Conservation (phyloP, 2,888 invertebrate species). For the Synanthedon formicaeformis region DNA sequence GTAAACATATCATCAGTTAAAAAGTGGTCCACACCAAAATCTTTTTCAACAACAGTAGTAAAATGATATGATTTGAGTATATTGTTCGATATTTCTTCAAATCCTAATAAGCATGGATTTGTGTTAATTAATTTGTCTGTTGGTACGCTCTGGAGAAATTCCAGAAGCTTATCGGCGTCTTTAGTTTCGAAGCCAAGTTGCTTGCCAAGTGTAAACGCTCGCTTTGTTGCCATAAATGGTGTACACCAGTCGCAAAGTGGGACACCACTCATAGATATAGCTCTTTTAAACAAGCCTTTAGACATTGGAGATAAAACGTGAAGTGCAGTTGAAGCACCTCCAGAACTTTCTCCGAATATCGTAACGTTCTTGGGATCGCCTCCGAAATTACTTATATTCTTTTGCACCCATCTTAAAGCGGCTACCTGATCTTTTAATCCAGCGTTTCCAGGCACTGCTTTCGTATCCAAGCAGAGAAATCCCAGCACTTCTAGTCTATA, state of each 20-base stretch:
- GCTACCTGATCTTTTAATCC: conserved; percentile 53
- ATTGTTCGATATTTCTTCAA: conserved; percentile 5
- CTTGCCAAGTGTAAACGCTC: conserved; percentile 19
- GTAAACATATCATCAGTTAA: conserved; percentile 14
- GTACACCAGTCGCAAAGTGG: conserved; percentile 19
- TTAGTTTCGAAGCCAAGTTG: conserved; percentile 17
- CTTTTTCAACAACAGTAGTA: conserved; percentile 21
- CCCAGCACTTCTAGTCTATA: conserved; percentile 66
- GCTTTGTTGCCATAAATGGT: conserved; percentile 14
- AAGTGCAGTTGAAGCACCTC: conserved; percentile 21
- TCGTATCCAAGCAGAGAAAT: conserved; percentile 63
- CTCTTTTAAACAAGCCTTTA: conserved; percentile 32
- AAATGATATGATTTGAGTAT: conserved; percentile 12
- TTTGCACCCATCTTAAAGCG: conserved; percentile 30
- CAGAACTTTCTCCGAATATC: conserved; percentile 35
- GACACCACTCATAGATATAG: conserved; percentile 35
- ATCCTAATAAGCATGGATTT: conserved; percentile 6
- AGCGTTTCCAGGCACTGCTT: conserved; percentile 71
- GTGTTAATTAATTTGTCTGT: conserved; percentile 14
- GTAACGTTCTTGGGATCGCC: conserved; percentile 31
- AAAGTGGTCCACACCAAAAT: conserved; percentile 17
- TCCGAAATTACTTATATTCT: conserved; percentile 28
- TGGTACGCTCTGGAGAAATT: conserved; percentile 20
- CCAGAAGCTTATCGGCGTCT: conserved; percentile 17
- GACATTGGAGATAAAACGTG: conserved; percentile 37